Conservation (phyloP, 2,797 vertebrate species). For the Acanthurus leucopareius region DNA sequence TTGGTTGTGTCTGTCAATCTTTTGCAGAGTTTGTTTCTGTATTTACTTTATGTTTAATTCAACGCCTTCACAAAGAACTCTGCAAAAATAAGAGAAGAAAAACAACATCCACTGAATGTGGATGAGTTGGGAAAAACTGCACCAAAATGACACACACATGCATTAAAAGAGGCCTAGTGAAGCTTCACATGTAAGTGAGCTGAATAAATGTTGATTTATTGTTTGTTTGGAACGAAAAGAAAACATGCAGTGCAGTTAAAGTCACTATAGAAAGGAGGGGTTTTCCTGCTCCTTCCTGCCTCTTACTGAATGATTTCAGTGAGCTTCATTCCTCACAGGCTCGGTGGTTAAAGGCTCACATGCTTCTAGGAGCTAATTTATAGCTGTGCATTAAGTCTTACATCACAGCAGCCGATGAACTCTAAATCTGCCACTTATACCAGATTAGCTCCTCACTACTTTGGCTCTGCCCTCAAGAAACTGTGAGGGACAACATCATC, state of each 20-base stretch:
- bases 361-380: slow-evolving; percentile 67
- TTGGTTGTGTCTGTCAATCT: background rate
- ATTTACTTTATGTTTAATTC: background rate
- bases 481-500: slow-evolving; percentile 2
- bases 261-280: background rate
- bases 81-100: background rate
- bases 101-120: background rate
- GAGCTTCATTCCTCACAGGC: slow-evolving; percentile 32
- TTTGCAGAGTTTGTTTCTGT: background rate
- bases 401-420: slow-evolving; percentile 67
- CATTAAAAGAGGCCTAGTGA: background rate
- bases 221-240: slow-evolving; percentile 12
- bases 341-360: slow-evolving; percentile 15
- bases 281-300: slow-evolving; percentile 8
- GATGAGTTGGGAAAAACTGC: background rate
- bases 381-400: slow-evolving; percentile 74
- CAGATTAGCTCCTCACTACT: slow-evolving; percentile 41
- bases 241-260: slow-evolving; percentile 9
- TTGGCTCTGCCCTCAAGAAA: slow-evolving; percentile 10
- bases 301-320: slow-evolving; percentile 40
- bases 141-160: background rate
- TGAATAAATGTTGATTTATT: slow-evolving; percentile 10
- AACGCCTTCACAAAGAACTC: background rate
- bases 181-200: background rate
- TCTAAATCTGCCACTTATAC: slow-evolving; percentile 68